These are phyloP conservation scores for Mallateleia sp. DNA, from an alignment of 2,888 invertebrate species.

Conservation along the genomic window DNA sequence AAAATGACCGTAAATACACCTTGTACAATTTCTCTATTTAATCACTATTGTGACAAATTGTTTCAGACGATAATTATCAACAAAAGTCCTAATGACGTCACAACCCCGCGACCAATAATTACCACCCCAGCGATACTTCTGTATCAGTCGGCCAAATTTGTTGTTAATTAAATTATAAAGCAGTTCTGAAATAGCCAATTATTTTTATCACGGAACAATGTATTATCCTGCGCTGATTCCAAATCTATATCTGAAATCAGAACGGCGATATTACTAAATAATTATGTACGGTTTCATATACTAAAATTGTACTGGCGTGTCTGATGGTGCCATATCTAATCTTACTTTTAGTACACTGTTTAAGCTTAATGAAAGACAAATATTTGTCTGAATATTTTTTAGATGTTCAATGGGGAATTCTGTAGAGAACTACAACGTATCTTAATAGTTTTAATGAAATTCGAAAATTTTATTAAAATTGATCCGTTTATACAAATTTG, in stretches of 20 bases:
- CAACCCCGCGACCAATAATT: not conserved
- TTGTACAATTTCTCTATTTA: too few relatives aligned
- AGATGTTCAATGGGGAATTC: too few relatives aligned
- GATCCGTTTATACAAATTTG: too few relatives aligned
- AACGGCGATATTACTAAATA: slow-evolving; percentile 48
- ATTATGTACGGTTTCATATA: slow-evolving; percentile 23
- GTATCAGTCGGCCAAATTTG: slow-evolving; percentile 37
- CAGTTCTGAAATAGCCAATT: slow-evolving; percentile 10
- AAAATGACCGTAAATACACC: too few relatives aligned
- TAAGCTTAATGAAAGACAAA: too few relatives aligned
- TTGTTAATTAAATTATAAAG: slow-evolving; percentile 50
- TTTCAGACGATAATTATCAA: too few relatives aligned
- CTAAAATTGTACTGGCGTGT: slow-evolving; percentile 22
- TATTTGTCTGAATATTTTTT: too few relatives aligned
- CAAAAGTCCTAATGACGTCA: too few relatives aligned
- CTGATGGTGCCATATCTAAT: not conserved
- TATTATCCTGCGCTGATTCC: slow-evolving; percentile 15
- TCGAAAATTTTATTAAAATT: too few relatives aligned
- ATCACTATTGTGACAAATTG: too few relatives aligned
- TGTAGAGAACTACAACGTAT: too few relatives aligned
- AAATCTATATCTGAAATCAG: slow-evolving; percentile 49
- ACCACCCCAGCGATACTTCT: slow-evolving; percentile 4
- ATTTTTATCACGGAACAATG: slow-evolving; percentile 27
- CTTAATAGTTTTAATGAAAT: too few relatives aligned
- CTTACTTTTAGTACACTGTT: not conserved